phyloP scores from a whole-genome alignment of 2,797 vertebrate species.

The Telmatherina bonti region DNA sequence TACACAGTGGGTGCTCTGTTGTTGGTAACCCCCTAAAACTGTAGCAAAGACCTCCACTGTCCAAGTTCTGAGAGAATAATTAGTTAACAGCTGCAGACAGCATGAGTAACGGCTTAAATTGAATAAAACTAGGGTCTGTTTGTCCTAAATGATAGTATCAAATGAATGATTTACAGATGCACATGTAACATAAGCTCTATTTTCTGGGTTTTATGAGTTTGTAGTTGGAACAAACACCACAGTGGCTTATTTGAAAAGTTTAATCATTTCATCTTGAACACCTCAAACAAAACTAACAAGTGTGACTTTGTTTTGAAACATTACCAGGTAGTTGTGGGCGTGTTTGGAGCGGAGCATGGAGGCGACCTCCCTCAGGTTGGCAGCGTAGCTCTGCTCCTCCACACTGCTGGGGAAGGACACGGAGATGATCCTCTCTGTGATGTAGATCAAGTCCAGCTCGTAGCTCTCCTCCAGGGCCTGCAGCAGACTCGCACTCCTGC shows the following conservation, averaged over 20 bases:
- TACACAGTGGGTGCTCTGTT: not conserved
- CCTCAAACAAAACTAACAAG: not conserved
- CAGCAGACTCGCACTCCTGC: slow-evolving; percentile 89
- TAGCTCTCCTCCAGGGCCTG: slow-evolving; percentile 92
- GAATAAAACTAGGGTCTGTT: not conserved
- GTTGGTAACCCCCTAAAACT: not conserved
- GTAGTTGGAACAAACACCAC: not conserved
- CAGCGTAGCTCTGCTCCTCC: slow-evolving; percentile 91
- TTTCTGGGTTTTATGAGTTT: slow-evolving; percentile 5
- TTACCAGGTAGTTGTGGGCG: slow-evolving; percentile 93
- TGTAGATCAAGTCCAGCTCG: slow-evolving; percentile 96
- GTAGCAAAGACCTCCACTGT: not conserved
- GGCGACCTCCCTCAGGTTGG: slow-evolving; percentile 94
- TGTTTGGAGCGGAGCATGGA: slow-evolving; percentile 99
- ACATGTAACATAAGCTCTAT: not conserved
- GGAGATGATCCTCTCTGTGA: slow-evolving; percentile 97
- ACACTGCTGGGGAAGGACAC: slow-evolving; percentile 91
- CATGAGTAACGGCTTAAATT: not conserved
- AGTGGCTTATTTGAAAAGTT: slow-evolving; percentile 8
- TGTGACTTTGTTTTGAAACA: not conserved
- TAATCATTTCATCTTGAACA: not conserved
- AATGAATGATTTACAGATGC: not conserved
- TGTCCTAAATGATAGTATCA: not conserved
- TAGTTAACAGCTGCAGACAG: slow-evolving; percentile 2
- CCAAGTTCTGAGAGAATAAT: not conserved